These are phyloP conservation scores for Lysiphlebus fabarum DNA, from an alignment of 1,140 invertebrate species.

Conservation along the genomic window DNA sequence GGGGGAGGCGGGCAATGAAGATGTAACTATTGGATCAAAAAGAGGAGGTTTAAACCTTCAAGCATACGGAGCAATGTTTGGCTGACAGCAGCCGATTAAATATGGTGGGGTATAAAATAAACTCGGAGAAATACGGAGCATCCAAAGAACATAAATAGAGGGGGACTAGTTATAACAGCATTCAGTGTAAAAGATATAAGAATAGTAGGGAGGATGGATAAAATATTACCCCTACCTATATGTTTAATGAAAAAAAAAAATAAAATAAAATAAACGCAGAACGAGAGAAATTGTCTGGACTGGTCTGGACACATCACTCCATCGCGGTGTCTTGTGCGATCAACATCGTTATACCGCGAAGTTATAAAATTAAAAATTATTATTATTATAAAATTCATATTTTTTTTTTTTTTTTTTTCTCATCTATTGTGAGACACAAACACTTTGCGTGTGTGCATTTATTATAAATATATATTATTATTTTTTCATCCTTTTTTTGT, in stretches of 20 bases:
- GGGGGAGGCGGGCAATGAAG: too few species aligned
- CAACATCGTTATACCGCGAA: slow-evolving; percentile 19
- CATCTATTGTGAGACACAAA: too few species aligned
- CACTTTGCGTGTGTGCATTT: too few species aligned
- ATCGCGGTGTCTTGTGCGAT: slow-evolving; percentile 29
- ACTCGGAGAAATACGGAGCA: too few species aligned
- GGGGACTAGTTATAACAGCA: slow-evolving; percentile 18
- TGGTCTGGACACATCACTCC: slow-evolving; percentile 29
- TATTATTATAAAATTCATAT: slow-evolving; percentile 1
- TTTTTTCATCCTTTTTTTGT: too few species aligned
- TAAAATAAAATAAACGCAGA: slow-evolving; percentile 26
- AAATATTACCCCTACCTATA: slow-evolving; percentile 32
- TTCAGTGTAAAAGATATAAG: slow-evolving; percentile 20
- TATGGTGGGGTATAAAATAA: too few species aligned
- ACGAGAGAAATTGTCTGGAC: slow-evolving; percentile 42
- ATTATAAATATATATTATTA: too few species aligned
- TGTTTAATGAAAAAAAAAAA: background rate
- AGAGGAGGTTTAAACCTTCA: too few species aligned
- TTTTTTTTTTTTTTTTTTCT: background rate
- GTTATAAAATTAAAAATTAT: too few species aligned
- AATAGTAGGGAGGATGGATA: slow-evolving; percentile 30
- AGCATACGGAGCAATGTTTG: too few species aligned
- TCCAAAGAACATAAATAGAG: background rate
- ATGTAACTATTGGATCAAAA: too few species aligned
- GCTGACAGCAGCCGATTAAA: too few species aligned